These are phyloP conservation scores for Andrena fulva DNA, from an alignment of 2,888 invertebrate species.

Conservation along the genomic window DNA sequence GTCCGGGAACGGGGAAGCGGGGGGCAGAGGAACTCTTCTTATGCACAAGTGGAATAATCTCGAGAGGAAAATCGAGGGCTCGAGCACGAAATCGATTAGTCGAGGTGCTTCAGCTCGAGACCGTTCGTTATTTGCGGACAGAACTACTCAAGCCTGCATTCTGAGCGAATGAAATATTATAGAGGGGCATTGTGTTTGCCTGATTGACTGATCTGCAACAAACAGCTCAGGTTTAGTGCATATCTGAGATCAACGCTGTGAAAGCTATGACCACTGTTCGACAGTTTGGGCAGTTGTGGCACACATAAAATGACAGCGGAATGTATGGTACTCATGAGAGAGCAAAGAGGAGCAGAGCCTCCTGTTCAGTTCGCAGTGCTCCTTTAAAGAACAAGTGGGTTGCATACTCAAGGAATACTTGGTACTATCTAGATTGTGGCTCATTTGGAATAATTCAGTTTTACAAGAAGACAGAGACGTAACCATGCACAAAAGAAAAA, in stretches of 20 bases:
- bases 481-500: no score
- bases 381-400: no score
- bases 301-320: no score
- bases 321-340: no score
- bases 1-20: slow-evolving; percentile 41
- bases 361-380: no score
- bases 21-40: slow-evolving; percentile 60
- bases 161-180: slow-evolving; percentile 35
- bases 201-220: slow-evolving; percentile 6
- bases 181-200: slow-evolving; percentile 10
- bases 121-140: slow-evolving; percentile 47
- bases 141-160: slow-evolving; percentile 32
- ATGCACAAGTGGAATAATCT: slow-evolving; percentile 64
- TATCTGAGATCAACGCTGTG: neutral
- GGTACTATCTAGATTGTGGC: no score
- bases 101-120: slow-evolving; percentile 36
- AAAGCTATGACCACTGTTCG: neutral
- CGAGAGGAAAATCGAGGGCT: slow-evolving; percentile 61
- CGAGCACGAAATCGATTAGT: slow-evolving; percentile 53
- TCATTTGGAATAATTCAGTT: no score
- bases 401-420: no score
- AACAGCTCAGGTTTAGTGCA: neutral
- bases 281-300: neutral
- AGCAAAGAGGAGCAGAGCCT: no score
- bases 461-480: no score